Evolutionary conservation across 2,888 invertebrate genomes (phyloP).

Genomic region (Pseudococcus longispinus): DNA sequence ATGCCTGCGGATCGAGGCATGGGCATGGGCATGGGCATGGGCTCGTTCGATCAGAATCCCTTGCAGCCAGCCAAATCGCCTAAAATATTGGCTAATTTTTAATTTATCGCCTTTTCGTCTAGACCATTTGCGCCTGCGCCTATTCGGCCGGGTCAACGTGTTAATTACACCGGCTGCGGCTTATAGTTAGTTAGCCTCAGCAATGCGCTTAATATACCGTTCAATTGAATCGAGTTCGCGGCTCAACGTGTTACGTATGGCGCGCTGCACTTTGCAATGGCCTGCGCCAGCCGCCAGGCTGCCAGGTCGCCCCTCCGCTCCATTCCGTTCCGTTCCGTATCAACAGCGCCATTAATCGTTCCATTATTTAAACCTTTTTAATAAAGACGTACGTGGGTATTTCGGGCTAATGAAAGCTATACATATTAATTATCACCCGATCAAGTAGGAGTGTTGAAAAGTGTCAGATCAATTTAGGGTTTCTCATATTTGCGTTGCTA

Average conservation of each 20-base stretch:
- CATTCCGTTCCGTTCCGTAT: background rate
- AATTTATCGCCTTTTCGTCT: conserved; percentile 35
- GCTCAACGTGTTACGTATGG: background rate
- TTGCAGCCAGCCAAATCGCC: background rate
- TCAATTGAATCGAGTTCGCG: conserved; percentile 22
- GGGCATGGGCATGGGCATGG: background rate
- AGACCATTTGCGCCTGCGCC: background rate
- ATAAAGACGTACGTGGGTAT: conserved; percentile 23
- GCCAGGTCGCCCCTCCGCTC: no score
- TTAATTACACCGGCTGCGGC: background rate
- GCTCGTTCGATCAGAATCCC: background rate
- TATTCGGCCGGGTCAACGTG: background rate
- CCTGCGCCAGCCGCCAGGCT: background rate
- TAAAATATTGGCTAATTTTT: conserved; percentile 20
- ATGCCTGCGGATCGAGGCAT: background rate
- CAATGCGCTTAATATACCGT: background rate
- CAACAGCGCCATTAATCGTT: background rate
- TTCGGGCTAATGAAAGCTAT: conserved; percentile 21
- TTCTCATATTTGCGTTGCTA: background rate
- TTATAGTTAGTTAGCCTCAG: background rate
- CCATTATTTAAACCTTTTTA: conserved; percentile 26
- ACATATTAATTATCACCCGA: conserved; percentile 24
- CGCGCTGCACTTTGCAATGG: background rate
- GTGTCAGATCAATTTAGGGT: conserved; percentile 23
- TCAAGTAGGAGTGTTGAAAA: conserved; percentile 30